These are phyloP conservation scores for Periphyllus acericola DNA, from an alignment of 2,888 invertebrate species.

Conservation along the genomic window DNA sequence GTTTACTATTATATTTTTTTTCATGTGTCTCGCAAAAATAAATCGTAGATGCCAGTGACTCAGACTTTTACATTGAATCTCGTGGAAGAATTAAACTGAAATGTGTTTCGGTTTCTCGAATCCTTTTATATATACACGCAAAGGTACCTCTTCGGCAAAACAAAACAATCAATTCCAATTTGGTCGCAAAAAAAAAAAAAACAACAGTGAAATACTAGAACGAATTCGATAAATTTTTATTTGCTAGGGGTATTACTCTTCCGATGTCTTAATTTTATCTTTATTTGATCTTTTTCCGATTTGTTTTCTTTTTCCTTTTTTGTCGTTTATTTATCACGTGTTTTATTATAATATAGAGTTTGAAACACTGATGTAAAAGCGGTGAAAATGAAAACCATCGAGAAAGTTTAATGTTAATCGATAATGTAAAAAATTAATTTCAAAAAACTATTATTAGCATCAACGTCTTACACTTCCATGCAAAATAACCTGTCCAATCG, in stretches of 20 bases:
- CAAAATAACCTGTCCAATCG: too few species aligned
- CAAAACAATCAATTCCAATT: slow-evolving; percentile 61
- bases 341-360: background rate
- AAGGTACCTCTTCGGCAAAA: slow-evolving; percentile 40
- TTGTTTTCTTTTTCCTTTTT: background rate
- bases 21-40: background rate
- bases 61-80: slow-evolving; percentile 7
- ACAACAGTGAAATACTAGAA: slow-evolving; percentile 23
- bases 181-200: slow-evolving; percentile 17
- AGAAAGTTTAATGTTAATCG: too few species aligned
- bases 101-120: slow-evolving; percentile 18
- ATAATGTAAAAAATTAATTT: too few species aligned
- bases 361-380: background rate
- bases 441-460: too few species aligned
- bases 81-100: slow-evolving; percentile 42
- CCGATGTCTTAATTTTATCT: slow-evolving; percentile 38
- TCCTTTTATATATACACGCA: slow-evolving; percentile 43
- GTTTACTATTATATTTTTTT: background rate
- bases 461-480: too few species aligned
- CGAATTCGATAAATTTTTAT: slow-evolving; percentile 55
- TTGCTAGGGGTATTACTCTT: slow-evolving; percentile 44
- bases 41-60: background rate
- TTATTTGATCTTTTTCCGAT: slow-evolving; percentile 18
- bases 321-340: slow-evolving; percentile 12
- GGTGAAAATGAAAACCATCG: too few species aligned